phyloP scores from a whole-genome alignment of 2,113 vertebrate species.

The Eleginops maclovinus region DNA sequence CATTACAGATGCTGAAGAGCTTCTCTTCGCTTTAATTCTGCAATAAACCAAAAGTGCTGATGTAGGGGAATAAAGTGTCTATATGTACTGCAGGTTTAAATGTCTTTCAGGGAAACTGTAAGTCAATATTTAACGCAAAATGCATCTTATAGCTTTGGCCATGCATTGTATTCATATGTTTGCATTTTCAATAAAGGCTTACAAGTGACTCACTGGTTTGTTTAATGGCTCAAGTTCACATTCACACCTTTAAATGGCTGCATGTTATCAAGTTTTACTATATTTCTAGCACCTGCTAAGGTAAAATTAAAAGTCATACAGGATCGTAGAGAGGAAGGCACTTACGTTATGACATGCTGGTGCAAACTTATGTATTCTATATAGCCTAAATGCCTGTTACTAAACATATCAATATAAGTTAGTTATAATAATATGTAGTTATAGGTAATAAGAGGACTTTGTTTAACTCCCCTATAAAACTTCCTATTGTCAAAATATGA shows the following conservation, averaged over 20 bases:
- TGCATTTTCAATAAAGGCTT: constrained; percentile 67
- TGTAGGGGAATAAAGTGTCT: neutral
- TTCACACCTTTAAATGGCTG: neutral
- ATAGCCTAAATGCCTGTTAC: too few species aligned
- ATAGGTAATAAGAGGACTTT: too few species aligned
- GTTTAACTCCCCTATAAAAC: too few species aligned
- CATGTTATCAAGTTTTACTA: neutral
- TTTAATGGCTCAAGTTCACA: constrained; percentile 11
- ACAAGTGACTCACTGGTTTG: constrained; percentile 16
- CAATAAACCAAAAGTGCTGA: constrained; percentile 20
- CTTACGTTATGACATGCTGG: too few species aligned
- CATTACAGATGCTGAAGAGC: constrained; percentile 84
- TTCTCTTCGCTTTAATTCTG: constrained; percentile 17
- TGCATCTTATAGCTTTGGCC: neutral
- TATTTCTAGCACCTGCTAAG: neutral
- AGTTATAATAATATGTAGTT: too few species aligned
- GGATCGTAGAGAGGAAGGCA: too few species aligned
- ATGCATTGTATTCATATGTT: constrained; percentile 45
- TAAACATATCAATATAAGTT: too few species aligned
- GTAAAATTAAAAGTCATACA: too few species aligned
- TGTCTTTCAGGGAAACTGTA: constrained; percentile 15
- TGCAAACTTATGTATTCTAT: too few species aligned
- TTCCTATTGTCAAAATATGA: too few species aligned
- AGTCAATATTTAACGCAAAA: constrained; percentile 32
- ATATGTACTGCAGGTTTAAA: constrained; percentile 10